These are phyloP conservation scores for Andricus curvator DNA, from an alignment of 2,888 invertebrate genomes.

Conservation along the genomic window DNA sequence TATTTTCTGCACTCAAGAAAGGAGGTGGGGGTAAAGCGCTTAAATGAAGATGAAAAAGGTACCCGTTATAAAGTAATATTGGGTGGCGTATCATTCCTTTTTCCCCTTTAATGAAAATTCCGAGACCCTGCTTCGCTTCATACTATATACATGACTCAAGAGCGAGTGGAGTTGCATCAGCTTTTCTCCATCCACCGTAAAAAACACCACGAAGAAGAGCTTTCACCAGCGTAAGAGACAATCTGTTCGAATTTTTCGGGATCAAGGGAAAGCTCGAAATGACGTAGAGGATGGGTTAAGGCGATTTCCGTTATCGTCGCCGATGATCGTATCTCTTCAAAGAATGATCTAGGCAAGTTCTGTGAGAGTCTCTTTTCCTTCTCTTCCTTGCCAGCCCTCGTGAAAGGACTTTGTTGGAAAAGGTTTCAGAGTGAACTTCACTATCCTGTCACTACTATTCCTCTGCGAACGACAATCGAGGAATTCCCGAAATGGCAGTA, in stretches of 20 bases:
- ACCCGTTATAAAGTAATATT: slow-evolving; percentile 32
- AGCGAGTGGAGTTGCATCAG: not conserved
- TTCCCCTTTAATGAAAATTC: slow-evolving; percentile 36
- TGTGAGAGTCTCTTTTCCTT: slow-evolving; percentile 15
- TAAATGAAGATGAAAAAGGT: slow-evolving; percentile 36
- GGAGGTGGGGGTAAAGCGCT: slow-evolving; percentile 15
- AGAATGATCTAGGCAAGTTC: not conserved
- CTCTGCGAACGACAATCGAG: slow-evolving; percentile 4
- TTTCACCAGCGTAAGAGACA: not conserved
- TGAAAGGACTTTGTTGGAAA: not conserved
- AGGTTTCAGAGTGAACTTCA: slow-evolving; percentile 1
- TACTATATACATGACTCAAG: slow-evolving; percentile 4
- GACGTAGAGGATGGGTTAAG: not conserved
- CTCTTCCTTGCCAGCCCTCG: too few relatives aligned
- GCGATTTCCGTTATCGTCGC: slow-evolving; percentile 10
- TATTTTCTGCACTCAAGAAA: slow-evolving; percentile 16
- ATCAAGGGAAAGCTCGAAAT: not conserved
- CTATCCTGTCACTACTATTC: slow-evolving; percentile 25
- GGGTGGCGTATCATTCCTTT: not conserved
- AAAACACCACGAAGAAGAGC: slow-evolving; percentile 2
- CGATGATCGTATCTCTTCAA: not conserved
- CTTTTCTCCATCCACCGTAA: slow-evolving; percentile 2
- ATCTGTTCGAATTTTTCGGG: slow-evolving; percentile 16
- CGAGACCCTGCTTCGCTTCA: not conserved
- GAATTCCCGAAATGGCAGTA: slow-evolving; percentile 15